These are phyloP conservation scores for Marcusenius ussheri DNA, from an alignment of 2,113 vertebrate species.

Conservation along the genomic window DNA sequence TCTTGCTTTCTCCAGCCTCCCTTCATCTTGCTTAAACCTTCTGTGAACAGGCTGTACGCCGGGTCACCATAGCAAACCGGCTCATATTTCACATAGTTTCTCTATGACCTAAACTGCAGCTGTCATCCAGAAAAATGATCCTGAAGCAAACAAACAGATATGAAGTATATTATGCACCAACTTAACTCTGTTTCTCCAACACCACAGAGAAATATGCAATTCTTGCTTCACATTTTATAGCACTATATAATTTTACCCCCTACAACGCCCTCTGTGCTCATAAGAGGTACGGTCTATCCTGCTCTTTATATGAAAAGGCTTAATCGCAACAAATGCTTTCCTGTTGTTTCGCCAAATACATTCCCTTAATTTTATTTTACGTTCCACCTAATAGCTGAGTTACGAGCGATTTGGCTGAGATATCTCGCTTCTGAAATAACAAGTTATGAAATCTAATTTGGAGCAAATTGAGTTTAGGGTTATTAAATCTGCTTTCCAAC, in stretches of 20 bases:
- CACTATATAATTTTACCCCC: not conserved
- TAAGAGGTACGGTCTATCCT: not conserved
- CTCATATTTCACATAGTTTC: not conserved
- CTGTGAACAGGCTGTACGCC: not conserved
- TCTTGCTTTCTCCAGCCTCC: not conserved
- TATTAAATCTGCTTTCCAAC: not conserved
- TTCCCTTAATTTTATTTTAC: not conserved
- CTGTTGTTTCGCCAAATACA: not conserved
- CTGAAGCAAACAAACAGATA: not conserved
- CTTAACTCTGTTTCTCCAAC: not conserved
- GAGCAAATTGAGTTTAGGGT: not conserved
- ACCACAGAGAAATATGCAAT: not conserved
- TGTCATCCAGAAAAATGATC: not conserved
- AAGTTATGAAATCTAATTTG: not conserved
- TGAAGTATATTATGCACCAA: not conserved
- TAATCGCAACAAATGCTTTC: not conserved
- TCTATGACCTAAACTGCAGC: not conserved
- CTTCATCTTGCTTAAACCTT: not conserved
- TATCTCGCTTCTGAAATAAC: not conserved
- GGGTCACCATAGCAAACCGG: not conserved
- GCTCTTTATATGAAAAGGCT: not conserved
- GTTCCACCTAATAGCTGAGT: not conserved
- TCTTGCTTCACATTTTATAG: not conserved
- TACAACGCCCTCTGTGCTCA: not conserved
- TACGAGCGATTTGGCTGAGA: not conserved